Base-by-base conservation (phyloP, 1,140 invertebrate species). In the Drosophila virilis region DNA sequence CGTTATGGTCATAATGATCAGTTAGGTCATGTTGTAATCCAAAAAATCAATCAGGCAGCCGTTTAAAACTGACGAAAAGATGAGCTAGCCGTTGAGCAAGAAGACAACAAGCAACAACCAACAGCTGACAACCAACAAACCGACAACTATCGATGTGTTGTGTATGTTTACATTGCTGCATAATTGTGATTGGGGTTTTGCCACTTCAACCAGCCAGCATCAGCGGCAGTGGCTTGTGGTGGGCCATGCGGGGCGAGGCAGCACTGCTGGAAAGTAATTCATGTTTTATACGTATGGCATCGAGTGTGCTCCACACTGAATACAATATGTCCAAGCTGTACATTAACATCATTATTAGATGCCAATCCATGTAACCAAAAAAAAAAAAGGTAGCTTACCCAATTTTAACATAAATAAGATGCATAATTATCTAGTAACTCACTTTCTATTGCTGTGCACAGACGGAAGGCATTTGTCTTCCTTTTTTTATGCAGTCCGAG, bases 1-100 rank as follows among this genome's bases (percentile, higher is more conserved):
- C 80, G 80, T 80, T 83, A 84, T 75, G 77, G 15, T 55, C 74
- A 82, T 81, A 84, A 84, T 84, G 80, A 84, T 84, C 80, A 72
- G 74, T 84, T 73, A 79, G 70, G 58, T 62, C 77, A 74, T 85
- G 78, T 85, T 86, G 81, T 75, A 85, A 85, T 81, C 35, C 54
- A 52, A 66, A 81, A 81, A 83, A 82, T 82, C 80, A 82, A 82
- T 82, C 80, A 81, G 70, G 42, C 50, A 66, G 64, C 67, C 60
- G 79, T 60, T 77, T 81, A 37, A 61, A 81, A 60, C 59, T 78
- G 73, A 62, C 60, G 66, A 74, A 74, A 74, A 79, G 79, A 82
- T 81, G 78, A 81, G 68, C 78, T 35, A 64, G 64, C 40, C 52
- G 15, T 77, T 62, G 52, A 38, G 74, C 58, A 78, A 78, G 51